phyloP scores from a whole-genome alignment of 23 tunicate genomes.

The Halocynthia aurantium region DNA sequence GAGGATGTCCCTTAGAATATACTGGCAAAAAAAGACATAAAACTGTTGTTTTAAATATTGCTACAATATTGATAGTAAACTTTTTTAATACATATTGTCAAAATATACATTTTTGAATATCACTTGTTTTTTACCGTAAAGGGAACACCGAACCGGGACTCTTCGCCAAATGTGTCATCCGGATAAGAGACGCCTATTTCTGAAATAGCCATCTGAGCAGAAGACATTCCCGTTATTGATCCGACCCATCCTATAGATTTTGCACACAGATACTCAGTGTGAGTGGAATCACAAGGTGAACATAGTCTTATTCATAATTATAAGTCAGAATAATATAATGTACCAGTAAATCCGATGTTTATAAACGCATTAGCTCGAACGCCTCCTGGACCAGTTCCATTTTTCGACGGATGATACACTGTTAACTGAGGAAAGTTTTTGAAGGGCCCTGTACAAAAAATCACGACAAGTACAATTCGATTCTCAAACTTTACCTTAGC shows the following conservation, averaged over 20 bases:
- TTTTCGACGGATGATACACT: slow-evolving; percentile 73
- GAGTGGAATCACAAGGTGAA: not conserved
- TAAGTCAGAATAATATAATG: not conserved
- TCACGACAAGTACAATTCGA: not conserved
- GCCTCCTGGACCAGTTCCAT: slow-evolving; percentile 60
- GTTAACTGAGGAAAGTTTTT: slow-evolving; percentile 65
- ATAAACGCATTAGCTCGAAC: slow-evolving; percentile 51
- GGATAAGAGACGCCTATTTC: slow-evolving; percentile 86
- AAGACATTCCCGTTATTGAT: slow-evolving; percentile 87
- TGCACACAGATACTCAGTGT: no score
- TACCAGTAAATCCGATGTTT: slow-evolving; percentile 92
- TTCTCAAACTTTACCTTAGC: not conserved
- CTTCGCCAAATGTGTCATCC: slow-evolving; percentile 80
- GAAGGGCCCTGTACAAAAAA: slow-evolving; percentile 53
- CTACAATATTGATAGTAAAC: not conserved
- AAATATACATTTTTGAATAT: not conserved
- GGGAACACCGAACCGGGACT: slow-evolving; percentile 88
- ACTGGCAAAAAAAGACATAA: slow-evolving; percentile 31
- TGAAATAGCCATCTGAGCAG: slow-evolving; percentile 79
- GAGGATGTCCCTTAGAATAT: slow-evolving; percentile 87
- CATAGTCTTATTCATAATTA: not conserved
- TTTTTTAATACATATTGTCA: not conserved
- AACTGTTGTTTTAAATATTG: not conserved
- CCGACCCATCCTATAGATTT: slow-evolving; percentile 79
- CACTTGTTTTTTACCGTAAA: slow-evolving; percentile 40